Conservation (phyloP, 2,113 vertebrate species). For the Phyllostomus hastatus region DNA sequence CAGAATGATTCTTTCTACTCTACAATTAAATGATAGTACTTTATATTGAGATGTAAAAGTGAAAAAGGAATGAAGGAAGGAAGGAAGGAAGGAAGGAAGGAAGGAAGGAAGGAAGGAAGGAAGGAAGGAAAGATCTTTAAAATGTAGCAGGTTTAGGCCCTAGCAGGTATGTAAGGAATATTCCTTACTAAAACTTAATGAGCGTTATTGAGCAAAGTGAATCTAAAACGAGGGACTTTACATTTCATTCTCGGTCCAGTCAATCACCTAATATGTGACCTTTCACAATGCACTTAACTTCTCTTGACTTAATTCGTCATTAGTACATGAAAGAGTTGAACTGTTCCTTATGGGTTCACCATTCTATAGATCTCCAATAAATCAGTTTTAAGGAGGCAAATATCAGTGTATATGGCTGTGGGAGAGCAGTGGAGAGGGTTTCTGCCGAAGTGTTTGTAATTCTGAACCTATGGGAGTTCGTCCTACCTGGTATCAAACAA, state of each 20-base stretch:
- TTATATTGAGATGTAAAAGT: slow-evolving; percentile 54
- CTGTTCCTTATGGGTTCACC: neutral
- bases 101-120: too few relatives aligned
- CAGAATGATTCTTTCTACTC: slow-evolving; percentile 24
- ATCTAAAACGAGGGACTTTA: neutral
- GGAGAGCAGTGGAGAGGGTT: neutral
- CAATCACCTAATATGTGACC: neutral
- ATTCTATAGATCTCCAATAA: neutral
- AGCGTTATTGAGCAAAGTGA: neutral
- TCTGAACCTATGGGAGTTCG: neutral
- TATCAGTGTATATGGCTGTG: neutral
- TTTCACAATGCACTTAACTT: neutral
- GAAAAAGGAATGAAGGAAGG: neutral
- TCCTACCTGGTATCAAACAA: neutral
- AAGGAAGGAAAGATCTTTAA: neutral
- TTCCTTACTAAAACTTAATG: neutral
- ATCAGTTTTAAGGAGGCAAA: neutral
- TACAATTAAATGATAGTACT: slow-evolving; percentile 74
- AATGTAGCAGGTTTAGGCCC: neutral
- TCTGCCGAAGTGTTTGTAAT: neutral
- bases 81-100: too few relatives aligned
- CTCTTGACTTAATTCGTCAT: neutral
- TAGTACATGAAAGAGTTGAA: neutral
- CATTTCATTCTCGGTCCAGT: neutral
- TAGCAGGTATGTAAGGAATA: neutral